These are phyloP conservation scores for Nudaria mundana DNA, from an alignment of 2,888 invertebrate species.

Conservation along the genomic window DNA sequence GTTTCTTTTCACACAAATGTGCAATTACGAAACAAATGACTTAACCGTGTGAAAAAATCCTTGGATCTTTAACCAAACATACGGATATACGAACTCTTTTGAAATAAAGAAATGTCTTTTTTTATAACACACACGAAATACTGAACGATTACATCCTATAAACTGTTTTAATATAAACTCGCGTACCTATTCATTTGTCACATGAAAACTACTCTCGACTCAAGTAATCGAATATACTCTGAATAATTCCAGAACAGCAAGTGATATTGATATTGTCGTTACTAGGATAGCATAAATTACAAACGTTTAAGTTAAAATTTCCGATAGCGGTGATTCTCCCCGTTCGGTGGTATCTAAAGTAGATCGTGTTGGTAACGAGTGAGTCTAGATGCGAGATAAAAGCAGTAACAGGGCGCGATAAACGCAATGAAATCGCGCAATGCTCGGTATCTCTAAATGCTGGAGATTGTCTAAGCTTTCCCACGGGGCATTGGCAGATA, in stretches of 20 bases:
- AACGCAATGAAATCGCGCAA: slow-evolving; percentile 26
- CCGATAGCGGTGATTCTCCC: slow-evolving; percentile 34
- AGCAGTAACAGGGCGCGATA: slow-evolving; percentile 29
- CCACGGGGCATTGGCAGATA: slow-evolving; percentile 3
- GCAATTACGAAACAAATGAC: no score
- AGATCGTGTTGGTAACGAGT: slow-evolving; percentile 29
- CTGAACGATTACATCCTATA: no score
- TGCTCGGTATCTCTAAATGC: slow-evolving; percentile 7
- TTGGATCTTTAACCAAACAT: no score
- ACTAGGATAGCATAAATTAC: slow-evolving; percentile 28
- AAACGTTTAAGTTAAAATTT: slow-evolving; percentile 34
- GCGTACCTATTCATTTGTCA: no score
- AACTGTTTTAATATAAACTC: no score
- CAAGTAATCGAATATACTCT: no score
- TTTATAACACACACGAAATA: no score
- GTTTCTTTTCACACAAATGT: no score
- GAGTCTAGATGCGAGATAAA: slow-evolving; percentile 30
- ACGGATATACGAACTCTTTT: no score
- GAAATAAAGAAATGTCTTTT: no score
- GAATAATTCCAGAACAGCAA: slow-evolving; percentile 1
- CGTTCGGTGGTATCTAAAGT: slow-evolving; percentile 28
- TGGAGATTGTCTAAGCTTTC: slow-evolving; percentile 9
- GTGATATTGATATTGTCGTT: slow-evolving; percentile 26
- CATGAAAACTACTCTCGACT: no score
- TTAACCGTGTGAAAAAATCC: no score